phyloP scores from a whole-genome alignment of 2,797 vertebrate genomes.

The Enteromius mattozi region DNA sequence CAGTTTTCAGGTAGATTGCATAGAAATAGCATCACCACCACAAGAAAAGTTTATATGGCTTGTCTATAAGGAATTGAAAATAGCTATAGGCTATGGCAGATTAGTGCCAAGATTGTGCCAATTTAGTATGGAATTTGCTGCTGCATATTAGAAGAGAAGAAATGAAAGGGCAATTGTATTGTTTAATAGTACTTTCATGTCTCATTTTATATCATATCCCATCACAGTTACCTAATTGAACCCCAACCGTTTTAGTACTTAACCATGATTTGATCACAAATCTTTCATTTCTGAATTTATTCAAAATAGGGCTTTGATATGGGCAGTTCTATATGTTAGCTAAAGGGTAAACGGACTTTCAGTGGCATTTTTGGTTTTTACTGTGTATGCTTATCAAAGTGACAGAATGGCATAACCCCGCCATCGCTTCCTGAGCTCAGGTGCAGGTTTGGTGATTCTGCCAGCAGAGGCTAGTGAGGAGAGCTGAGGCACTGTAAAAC shows the following conservation, averaged over 20 bases:
- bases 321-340: constrained; percentile 24
- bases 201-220: background rate
- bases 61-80: constrained; percentile 14
- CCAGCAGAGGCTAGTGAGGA: constrained; percentile 56
- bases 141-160: constrained; percentile 5
- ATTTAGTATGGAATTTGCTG: constrained; percentile 1
- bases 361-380: constrained; percentile 48
- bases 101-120: background rate
- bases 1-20: background rate
- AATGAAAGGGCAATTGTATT: constrained; percentile 7
- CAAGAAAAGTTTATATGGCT: background rate
- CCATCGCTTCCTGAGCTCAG: constrained; percentile 30
- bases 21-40: constrained; percentile 11
- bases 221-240: constrained; percentile 12
- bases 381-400: constrained; percentile 54
- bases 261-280: constrained; percentile 2
- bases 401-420: constrained; percentile 42
- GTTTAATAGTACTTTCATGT: constrained; percentile 24
- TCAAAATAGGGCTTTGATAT: constrained; percentile 22
- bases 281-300: background rate
- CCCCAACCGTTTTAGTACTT: constrained; percentile 6
- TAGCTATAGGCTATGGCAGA: constrained; percentile 12
- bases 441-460: constrained; percentile 51
- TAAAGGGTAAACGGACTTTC: constrained; percentile 48
- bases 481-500: constrained; percentile 61